These are phyloP conservation scores for Illadopsis cleaveri DNA, from an alignment of 2,113 vertebrate species.

Conservation along the genomic window DNA sequence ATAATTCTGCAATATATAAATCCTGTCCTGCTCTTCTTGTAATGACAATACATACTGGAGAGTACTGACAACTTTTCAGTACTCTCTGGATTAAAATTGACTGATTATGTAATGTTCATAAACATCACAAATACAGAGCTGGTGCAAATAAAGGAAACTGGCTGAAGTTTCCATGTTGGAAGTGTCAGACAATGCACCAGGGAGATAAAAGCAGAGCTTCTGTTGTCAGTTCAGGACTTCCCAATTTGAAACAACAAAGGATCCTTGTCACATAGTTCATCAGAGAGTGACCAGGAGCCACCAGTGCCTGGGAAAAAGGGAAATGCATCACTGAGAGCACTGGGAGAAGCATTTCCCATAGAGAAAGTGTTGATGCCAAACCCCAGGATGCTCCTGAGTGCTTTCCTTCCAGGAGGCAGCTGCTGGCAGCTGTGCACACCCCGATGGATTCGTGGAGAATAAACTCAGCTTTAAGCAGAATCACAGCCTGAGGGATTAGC, in stretches of 20 bases:
- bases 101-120: background rate
- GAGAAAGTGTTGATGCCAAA: background rate
- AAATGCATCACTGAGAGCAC: background rate
- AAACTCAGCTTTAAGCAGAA: background rate
- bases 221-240: background rate
- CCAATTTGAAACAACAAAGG: background rate
- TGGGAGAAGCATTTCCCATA: fast-evolving
- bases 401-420: background rate
- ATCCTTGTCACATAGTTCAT: background rate
- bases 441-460: fast-evolving
- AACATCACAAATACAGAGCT: background rate
- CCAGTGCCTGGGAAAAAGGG: background rate
- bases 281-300: background rate
- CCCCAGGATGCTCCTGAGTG: background rate
- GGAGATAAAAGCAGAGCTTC: background rate
- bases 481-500: background rate
- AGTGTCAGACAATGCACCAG: background rate
- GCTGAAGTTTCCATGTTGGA: background rate
- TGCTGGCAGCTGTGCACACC: background rate
- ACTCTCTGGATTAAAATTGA: background rate
- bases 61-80: background rate
- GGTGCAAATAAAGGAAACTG: background rate
- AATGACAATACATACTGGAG: background rate
- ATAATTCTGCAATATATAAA: background rate
- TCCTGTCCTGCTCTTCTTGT: background rate